These are phyloP conservation scores for Helostoma temminkii DNA, from an alignment of 2,797 vertebrate species.

Conservation along the genomic window DNA sequence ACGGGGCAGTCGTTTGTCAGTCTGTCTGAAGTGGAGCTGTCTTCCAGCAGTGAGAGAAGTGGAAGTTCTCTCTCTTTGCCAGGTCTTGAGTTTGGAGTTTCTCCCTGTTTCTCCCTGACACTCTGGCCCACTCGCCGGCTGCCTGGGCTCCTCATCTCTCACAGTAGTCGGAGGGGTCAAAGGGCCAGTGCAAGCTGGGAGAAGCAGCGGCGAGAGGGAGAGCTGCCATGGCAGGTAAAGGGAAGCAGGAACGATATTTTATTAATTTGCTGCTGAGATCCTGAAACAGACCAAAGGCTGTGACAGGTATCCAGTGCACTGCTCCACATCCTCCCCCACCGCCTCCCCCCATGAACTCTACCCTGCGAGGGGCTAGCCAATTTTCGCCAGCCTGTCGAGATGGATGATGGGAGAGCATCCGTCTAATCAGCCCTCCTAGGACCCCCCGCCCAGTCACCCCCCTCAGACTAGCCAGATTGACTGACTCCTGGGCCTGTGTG, in stretches of 20 bases:
- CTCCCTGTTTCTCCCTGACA: slow-evolving; percentile 77
- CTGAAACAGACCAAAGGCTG: slow-evolving; percentile 87
- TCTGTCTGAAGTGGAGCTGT: slow-evolving; percentile 81
- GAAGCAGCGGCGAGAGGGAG: slow-evolving; percentile 73
- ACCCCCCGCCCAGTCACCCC: slow-evolving; percentile 78
- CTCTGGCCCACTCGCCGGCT: slow-evolving; percentile 74
- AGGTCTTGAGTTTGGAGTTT: slow-evolving; percentile 74
- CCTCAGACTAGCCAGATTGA: slow-evolving; percentile 82
- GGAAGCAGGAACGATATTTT: slow-evolving; percentile 86
- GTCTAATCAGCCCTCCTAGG: slow-evolving; percentile 88
- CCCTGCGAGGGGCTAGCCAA: slow-evolving; percentile 86
- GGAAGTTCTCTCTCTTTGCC: slow-evolving; percentile 59
- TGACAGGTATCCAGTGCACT: slow-evolving; percentile 84
- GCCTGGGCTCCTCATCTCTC: slow-evolving; percentile 82
- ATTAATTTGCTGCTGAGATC: slow-evolving; percentile 87
- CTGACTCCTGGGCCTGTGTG: slow-evolving; percentile 84
- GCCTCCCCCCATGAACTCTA: slow-evolving; percentile 82
- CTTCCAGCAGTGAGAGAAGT: slow-evolving; percentile 74
- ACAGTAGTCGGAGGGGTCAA: slow-evolving; percentile 83
- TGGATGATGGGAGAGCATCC: slow-evolving; percentile 87
- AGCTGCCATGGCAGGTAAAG: slow-evolving; percentile 82
- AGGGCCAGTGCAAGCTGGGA: slow-evolving; percentile 81
- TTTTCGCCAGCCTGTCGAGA: slow-evolving; percentile 87
- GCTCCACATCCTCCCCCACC: slow-evolving; percentile 67
- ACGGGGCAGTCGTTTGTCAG: slow-evolving; percentile 78